A percentile compares a stretch with the other conserved stretches of the same genome.
These are phyloP conservation scores for Montipora capitata DNA, from an alignment of 92 coral and sea anemone genomes.

Conservation along the genomic window DNA sequence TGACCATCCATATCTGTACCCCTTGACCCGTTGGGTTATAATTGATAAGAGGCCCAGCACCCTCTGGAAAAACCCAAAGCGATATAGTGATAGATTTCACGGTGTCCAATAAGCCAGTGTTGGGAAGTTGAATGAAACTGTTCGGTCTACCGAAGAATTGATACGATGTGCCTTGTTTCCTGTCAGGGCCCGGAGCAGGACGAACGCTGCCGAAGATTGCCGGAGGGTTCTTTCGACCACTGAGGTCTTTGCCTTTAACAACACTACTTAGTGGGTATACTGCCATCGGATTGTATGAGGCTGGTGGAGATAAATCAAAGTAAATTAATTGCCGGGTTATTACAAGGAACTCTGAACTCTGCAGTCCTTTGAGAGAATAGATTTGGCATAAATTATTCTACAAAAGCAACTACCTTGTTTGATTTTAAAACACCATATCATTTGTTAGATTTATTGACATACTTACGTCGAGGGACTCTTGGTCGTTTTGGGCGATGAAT, in stretches of 20 bases:
- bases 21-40: constrained; percentile 82
- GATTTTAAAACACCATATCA: neutral
- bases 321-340: too few relatives aligned
- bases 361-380: too few relatives aligned
- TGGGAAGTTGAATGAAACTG: constrained; percentile 84
- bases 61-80: constrained; percentile 80
- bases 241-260: constrained; percentile 72
- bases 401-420: too few relatives aligned
- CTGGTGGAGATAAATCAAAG: constrained; percentile 8
- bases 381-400: too few relatives aligned
- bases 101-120: constrained; percentile 79
- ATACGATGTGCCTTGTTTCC: constrained; percentile 75
- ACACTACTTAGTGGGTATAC: constrained; percentile 78
- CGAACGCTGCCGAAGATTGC: constrained; percentile 78
- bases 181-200: constrained; percentile 87
- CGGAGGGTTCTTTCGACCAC: constrained; percentile 73
- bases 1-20: constrained; percentile 82
- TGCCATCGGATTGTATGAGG: constrained; percentile 71
- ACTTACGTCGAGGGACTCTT: constrained; percentile 37
- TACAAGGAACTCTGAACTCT: neutral
- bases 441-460: neutral
- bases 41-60: constrained; percentile 81
- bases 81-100: constrained; percentile 77
- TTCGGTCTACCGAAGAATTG: constrained; percentile 84
- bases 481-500: constrained; percentile 13